These are phyloP conservation scores for Pitangus sulphuratus DNA, from an alignment of 2,797 vertebrate genomes.

Conservation along the genomic window DNA sequence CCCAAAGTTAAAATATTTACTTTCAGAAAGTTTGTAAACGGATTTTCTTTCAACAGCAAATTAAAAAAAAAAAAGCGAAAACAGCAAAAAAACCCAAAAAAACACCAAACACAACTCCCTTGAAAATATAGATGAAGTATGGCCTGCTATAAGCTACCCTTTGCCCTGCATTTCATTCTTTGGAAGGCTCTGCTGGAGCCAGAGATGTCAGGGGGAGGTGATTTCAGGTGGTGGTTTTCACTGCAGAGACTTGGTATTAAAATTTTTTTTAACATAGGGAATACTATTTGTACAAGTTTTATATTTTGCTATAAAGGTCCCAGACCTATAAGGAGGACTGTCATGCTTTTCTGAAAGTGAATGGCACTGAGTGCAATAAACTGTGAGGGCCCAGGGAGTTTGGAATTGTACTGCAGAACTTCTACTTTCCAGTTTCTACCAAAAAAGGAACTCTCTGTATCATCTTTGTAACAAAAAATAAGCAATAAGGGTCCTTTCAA, in stretches of 20 bases:
- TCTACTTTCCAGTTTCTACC: neutral
- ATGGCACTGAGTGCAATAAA: neutral
- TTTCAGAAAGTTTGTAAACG: neutral
- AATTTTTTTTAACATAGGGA: neutral
- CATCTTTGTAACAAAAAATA: neutral
- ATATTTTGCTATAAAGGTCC: neutral
- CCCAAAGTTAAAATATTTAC: neutral
- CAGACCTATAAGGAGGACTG: neutral
- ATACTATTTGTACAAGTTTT: neutral
- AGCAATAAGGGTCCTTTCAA: neutral
- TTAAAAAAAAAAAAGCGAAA: neutral
- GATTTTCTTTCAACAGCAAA: neutral
- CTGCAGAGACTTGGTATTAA: neutral
- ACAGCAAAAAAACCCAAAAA: too few relatives aligned
- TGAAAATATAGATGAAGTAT: too few relatives aligned
- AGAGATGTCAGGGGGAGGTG: neutral
- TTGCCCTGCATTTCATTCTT: neutral
- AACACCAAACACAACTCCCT: neutral
- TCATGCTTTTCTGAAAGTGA: neutral
- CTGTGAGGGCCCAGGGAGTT: neutral
- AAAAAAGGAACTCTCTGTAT: neutral
- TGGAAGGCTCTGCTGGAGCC: neutral
- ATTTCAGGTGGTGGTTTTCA: neutral
- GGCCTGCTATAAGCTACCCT: accelerated
- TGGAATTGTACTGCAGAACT: neutral